Conservation (phyloP, 1,140 invertebrate species). For the Stenopsyche tienmushanensis region DNA sequence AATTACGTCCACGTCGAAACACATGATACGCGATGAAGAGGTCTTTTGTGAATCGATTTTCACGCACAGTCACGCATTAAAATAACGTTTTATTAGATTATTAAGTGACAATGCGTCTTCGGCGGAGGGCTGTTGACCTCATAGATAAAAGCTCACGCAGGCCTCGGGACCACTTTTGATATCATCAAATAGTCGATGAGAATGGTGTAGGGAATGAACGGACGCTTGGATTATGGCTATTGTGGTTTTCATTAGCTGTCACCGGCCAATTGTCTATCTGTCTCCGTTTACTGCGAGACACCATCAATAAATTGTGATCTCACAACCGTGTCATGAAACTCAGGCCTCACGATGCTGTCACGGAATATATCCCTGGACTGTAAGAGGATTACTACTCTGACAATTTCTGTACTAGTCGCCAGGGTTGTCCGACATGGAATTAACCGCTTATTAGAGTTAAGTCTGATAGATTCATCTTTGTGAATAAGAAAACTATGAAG, state of each 20-base stretch:
- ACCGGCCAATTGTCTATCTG: conserved; percentile 28
- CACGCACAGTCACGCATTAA: not conserved
- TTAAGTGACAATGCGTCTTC: too few species aligned
- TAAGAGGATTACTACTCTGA: not conserved
- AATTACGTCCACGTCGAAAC: too few species aligned
- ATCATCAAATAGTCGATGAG: not conserved
- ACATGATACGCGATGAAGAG: too few species aligned
- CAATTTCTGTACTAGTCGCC: not conserved
- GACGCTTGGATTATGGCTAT: conserved; percentile 30
- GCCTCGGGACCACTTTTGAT: conserved; percentile 15
- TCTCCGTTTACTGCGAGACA: too few species aligned
- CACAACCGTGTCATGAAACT: not conserved
- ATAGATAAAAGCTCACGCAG: conserved; percentile 14
- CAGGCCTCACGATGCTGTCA: not conserved
- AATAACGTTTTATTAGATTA: too few species aligned
- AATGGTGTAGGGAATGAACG: conserved; percentile 1
- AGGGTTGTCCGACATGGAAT: too few species aligned
- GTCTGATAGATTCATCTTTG: too few species aligned
- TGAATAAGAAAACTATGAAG: too few species aligned
- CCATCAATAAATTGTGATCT: conserved; percentile 15
- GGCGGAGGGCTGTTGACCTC: not conserved
- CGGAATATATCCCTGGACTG: not conserved
- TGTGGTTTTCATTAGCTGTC: conserved; percentile 33
- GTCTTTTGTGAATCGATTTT: not conserved
- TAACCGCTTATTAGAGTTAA: too few species aligned